Evolutionary conservation across 1,140 invertebrate species (phyloP).

Genomic region (Lordiphosa collinella): DNA sequence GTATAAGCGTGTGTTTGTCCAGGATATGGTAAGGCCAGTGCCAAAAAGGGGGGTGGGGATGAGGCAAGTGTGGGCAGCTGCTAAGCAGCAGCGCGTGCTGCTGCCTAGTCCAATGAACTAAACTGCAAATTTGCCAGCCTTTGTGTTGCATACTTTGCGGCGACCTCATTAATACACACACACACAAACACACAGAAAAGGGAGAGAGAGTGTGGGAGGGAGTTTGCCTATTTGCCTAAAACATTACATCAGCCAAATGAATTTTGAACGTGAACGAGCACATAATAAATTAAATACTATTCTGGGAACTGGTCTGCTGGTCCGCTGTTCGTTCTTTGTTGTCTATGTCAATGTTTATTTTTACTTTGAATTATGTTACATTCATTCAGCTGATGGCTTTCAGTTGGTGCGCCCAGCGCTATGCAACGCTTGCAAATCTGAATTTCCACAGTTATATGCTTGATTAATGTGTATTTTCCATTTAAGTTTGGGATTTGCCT

Average conservation of each 20-base stretch:
- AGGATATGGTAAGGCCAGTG: constrained; percentile 32
- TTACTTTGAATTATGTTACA: constrained; percentile 73
- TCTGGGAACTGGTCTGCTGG: constrained; percentile 39
- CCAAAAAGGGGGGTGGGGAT: background rate
- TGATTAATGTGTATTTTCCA: too few species aligned
- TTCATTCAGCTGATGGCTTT: constrained; percentile 11
- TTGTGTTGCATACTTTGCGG: constrained; percentile 68
- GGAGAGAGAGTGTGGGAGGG: background rate
- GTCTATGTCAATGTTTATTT: constrained; percentile 68
- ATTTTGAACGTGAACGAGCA: constrained; percentile 54
- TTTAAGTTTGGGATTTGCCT: background rate
- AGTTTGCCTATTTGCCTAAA: constrained; percentile 68
- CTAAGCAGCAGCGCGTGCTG: constrained; percentile 43
- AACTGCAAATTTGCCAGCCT: constrained; percentile 32
- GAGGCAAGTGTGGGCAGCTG: background rate
- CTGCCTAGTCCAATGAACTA: constrained; percentile 65
- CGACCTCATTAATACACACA: constrained; percentile 52
- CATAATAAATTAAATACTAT: constrained; percentile 72
- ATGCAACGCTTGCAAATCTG: background rate
- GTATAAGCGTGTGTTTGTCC: constrained; percentile 58
- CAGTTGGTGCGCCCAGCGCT: too few species aligned
- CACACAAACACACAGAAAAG: constrained; percentile 1
- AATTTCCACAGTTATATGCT: background rate
- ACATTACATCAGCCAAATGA: constrained; percentile 74
- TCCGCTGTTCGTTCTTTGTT: background rate